Evolutionary conservation across 2,797 vertebrate genomes (phyloP), one percentile per base, ranked within the genome.

Genomic region (Diplodus sargus): DNA sequence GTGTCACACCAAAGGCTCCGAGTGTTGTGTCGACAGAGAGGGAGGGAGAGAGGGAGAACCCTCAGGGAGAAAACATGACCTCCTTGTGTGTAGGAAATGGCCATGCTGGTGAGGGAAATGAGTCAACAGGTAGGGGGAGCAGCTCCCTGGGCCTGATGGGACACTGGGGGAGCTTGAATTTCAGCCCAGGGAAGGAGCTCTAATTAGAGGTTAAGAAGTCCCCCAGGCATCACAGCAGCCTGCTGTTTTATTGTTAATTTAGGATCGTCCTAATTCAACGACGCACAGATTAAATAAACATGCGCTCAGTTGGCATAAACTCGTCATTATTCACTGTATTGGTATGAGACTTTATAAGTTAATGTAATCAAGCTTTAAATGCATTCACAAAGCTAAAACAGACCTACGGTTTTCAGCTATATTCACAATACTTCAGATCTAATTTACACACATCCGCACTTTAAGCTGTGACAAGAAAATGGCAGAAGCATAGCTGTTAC

Each of bases 151-250:
- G 95, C 94, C 96, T 96, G 96, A 91, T 95, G 96, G 96, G 96
- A 97, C 84, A 92, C 90, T 84, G 93, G 96, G 94, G 90, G 89
- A 93, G 94, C 95, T 97, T 95, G 94, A 92, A 92, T 97, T 98
- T 97, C 97, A 94, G 95, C 95, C 89, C 93, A 94, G 94, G 97
- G 96, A 97, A 96, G 95, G 64, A 89, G 94, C 93, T 94, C 92
- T 96, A 98, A 98, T 98, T 97, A 96, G 78, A 90, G 97, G 98
- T 99, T 98, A 99, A 98, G 95, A 97, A 97, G 95, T 95, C 96
- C 97, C 97, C 94, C 94, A 95, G 96, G 97, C 96, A 94, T 94
- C 85, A 84, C 92, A 92, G 92, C 95, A 93, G 93, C 95, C 94
- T 93, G 93, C 88, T 94, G 95, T 92, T 95, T 95, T 96, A 95